Evolutionary conservation across 2,113 vertebrate genomes (phyloP).

Genomic region (Eolophus roseicapilla): DNA sequence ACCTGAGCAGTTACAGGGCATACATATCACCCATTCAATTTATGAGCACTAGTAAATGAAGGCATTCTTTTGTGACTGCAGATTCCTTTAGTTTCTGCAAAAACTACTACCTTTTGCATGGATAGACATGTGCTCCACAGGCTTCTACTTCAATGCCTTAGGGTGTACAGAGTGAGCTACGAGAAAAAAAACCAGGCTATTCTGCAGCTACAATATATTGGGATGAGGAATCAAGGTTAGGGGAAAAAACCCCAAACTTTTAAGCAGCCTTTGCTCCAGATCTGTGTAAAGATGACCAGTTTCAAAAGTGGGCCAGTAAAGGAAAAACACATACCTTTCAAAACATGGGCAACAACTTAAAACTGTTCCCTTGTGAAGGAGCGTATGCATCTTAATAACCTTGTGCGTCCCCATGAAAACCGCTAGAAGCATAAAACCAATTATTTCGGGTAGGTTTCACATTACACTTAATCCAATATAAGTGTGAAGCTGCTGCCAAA

Average conservation of each 20-base stretch:
- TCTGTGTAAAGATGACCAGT: not conserved
- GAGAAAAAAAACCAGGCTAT: not conserved
- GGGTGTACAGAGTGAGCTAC: fast-evolving
- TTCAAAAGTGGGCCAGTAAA: not conserved
- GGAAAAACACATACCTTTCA: not conserved
- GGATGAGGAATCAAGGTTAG: not conserved
- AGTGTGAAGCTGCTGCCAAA: slow-evolving; percentile 13
- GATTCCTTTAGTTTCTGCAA: not conserved
- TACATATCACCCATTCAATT: not conserved
- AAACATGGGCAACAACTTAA: not conserved
- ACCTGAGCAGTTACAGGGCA: not conserved
- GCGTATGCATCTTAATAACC: slow-evolving; percentile 12
- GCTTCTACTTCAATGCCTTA: not conserved
- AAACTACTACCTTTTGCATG: not conserved
- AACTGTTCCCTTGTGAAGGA: not conserved
- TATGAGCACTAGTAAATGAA: not conserved
- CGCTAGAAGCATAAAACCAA: slow-evolving; percentile 62
- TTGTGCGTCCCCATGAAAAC: slow-evolving; percentile 42
- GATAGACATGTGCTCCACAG: not conserved
- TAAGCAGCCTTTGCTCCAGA: not conserved
- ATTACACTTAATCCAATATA: slow-evolving; percentile 15
- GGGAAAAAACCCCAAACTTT: not conserved
- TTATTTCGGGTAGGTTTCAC: slow-evolving; percentile 48
- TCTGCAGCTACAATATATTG: not conserved
- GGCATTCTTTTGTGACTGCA: not conserved